Evolutionary conservation across 2,113 vertebrate species (phyloP).

Genomic region (Pteronura brasiliensis): DNA sequence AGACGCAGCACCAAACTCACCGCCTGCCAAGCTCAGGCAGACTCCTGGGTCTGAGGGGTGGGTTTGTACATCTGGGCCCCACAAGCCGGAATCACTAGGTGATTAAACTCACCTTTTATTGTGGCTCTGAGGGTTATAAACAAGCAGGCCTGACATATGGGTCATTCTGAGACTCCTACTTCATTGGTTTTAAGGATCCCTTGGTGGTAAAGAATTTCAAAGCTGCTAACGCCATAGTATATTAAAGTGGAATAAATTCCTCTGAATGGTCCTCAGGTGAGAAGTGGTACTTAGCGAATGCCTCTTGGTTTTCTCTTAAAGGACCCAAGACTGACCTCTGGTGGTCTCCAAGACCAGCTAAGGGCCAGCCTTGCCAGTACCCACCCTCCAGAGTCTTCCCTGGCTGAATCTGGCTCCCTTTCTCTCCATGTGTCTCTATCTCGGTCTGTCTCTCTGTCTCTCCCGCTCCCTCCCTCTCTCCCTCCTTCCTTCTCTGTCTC

Average conservation of each 20-base stretch:
- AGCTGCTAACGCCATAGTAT: constrained; percentile 66
- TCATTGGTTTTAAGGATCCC: constrained; percentile 66
- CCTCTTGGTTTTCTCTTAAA: constrained; percentile 36
- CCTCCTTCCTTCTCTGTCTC: neutral
- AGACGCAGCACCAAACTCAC: neutral
- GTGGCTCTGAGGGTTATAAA: constrained; percentile 61
- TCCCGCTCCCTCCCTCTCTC: too few relatives aligned
- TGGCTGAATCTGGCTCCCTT: neutral
- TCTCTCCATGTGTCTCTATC: neutral
- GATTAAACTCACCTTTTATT: constrained; percentile 48
- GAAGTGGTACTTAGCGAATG: neutral
- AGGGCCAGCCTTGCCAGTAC: neutral
- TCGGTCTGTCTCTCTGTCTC: neutral
- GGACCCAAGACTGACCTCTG: constrained; percentile 72
- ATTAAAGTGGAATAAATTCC: constrained; percentile 73
- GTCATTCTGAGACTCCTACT: constrained; percentile 66
- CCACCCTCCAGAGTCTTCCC: neutral
- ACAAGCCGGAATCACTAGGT: constrained; percentile 1
- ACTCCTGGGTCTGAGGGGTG: neutral
- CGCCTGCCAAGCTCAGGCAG: neutral
- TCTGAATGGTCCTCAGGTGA: constrained; percentile 67
- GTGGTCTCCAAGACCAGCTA: constrained; percentile 28
- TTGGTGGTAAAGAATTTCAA: constrained; percentile 65
- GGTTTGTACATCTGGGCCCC: neutral
- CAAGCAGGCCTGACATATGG: constrained; percentile 28